phyloP scores from a whole-genome alignment of 2,888 invertebrate genomes.

The Esperia sulphurella region DNA sequence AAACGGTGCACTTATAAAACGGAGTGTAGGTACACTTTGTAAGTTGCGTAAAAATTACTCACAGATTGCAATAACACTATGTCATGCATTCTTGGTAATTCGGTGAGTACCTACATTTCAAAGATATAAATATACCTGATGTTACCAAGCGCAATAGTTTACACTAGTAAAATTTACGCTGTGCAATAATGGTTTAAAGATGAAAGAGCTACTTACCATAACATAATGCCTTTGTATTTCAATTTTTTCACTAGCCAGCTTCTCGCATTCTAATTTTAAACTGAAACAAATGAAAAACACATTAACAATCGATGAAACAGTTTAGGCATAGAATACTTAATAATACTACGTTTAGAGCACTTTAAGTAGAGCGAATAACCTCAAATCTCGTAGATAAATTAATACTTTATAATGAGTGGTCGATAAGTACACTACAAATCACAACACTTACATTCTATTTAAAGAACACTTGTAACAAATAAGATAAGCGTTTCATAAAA shows the following conservation, averaged over 20 bases:
- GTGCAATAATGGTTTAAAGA: neutral
- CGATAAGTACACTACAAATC: constrained; percentile 17
- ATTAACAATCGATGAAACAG: no score
- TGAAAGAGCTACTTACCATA: constrained; percentile 82
- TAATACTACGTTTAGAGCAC: no score
- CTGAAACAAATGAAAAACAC: constrained; percentile 69
- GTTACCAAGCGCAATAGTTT: neutral
- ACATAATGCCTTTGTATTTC: constrained; percentile 95
- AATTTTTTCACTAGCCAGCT: constrained; percentile 92
- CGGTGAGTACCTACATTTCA: neutral
- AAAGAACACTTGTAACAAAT: constrained; percentile 49
- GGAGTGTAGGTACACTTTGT: no score
- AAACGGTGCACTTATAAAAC: no score
- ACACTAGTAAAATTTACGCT: neutral
- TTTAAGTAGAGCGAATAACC: no score
- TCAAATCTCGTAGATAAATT: constrained; percentile 2
- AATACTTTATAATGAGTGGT: neutral
- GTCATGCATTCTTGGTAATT: neutral
- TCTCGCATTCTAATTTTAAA: constrained; percentile 93
- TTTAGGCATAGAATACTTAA: no score
- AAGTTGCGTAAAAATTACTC: no score
- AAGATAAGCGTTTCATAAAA: constrained; percentile 53
- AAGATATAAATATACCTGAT: neutral
- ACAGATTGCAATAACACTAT: no score
- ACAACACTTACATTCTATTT: constrained; percentile 34